These are phyloP conservation scores for Varecia variegata DNA, from an alignment of 2,797 vertebrate species.

Conservation along the genomic window DNA sequence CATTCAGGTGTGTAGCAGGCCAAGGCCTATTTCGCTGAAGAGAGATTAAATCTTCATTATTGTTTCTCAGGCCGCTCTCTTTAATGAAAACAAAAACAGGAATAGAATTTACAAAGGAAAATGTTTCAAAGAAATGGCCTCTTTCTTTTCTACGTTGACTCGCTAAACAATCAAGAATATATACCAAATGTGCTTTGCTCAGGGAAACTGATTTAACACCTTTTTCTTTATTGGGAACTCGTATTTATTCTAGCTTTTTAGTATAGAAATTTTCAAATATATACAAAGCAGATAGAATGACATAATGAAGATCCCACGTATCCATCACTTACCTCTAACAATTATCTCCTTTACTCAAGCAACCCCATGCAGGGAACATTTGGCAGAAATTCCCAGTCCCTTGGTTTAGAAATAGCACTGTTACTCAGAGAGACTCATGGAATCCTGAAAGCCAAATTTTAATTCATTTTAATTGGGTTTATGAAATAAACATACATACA, in stretches of 20 bases:
- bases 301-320: background rate
- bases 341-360: background rate
- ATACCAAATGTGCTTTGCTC: background rate
- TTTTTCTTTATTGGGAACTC: background rate
- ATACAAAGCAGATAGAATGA: background rate
- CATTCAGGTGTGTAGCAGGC: background rate
- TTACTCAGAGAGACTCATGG: background rate
- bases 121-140: background rate
- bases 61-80: background rate
- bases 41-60: conserved; percentile 15
- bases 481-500: background rate
- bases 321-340: background rate
- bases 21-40: background rate
- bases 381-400: background rate
- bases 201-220: background rate
- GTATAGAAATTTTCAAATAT: background rate
- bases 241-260: background rate
- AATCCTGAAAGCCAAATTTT: conserved; percentile 13
- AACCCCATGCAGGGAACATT: background rate
- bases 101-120: conserved; percentile 21
- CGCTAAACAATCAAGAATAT: background rate
- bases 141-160: background rate
- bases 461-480: conserved; percentile 9
- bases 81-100: background rate
- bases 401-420: background rate